Evolutionary conservation across 2,113 vertebrate genomes (phyloP).

Genomic region (Phyllostomus discolor): DNA sequence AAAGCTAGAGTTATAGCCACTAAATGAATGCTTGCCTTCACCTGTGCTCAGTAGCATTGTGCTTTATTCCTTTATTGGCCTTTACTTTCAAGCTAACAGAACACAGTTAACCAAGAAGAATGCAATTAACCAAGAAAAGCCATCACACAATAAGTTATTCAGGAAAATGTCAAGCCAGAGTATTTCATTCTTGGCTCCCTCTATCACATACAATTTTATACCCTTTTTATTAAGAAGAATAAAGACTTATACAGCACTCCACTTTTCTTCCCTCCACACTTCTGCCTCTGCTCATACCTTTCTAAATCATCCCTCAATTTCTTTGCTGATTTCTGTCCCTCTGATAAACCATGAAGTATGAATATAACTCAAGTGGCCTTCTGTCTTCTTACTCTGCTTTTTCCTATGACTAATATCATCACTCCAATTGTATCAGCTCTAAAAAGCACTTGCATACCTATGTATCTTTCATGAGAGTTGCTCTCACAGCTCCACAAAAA

Average conservation of each 20-base stretch:
- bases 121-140: conserved; percentile 50
- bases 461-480: background rate
- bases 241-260: background rate
- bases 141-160: conserved; percentile 36
- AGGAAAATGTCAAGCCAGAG: background rate
- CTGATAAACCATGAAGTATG: background rate
- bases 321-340: background rate
- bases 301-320: background rate
- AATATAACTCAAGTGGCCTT: background rate
- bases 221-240: conserved; percentile 12
- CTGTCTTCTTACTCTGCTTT: background rate
- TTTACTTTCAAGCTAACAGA: conserved; percentile 49
- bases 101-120: conserved; percentile 54
- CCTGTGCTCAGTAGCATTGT: conserved; percentile 41
- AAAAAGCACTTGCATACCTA: background rate
- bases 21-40: conserved; percentile 49
- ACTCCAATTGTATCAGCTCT: background rate
- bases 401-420: background rate
- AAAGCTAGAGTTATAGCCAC: conserved; percentile 10
- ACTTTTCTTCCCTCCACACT: background rate
- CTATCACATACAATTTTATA: background rate
- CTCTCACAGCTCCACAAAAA: background rate
- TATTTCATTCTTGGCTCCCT: conserved; percentile 31
- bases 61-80: conserved; percentile 43
- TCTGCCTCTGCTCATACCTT: background rate